These are phyloP conservation scores for Elegia similella DNA, from an alignment of 2,888 invertebrate species.

Conservation along the genomic window DNA sequence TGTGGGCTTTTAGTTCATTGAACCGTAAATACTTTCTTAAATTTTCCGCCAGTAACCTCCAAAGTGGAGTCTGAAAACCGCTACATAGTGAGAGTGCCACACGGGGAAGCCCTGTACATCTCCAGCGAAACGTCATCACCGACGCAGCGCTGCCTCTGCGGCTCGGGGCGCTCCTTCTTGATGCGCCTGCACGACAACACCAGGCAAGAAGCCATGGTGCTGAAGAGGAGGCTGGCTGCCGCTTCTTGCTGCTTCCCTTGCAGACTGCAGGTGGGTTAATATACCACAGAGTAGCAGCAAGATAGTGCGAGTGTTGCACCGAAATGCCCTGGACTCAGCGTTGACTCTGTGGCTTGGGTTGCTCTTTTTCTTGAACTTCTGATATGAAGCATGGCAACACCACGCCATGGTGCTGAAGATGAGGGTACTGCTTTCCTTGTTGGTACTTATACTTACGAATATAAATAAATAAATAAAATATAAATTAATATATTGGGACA, in stretches of 20 bases:
- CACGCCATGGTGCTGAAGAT: no score
- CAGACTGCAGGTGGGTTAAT: conserved; percentile 82
- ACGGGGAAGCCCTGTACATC: conserved; percentile 88
- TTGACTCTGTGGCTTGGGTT: no score
- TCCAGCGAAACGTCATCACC: conserved; percentile 85
- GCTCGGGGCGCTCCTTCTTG: conserved; percentile 86
- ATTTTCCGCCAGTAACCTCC: conserved; percentile 75
- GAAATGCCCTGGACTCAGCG: no score
- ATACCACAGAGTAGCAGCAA: no score
- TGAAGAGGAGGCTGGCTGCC: conserved; percentile 86
- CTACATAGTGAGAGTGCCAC: conserved; percentile 86
- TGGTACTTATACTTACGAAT: no score
- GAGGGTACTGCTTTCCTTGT: no score
- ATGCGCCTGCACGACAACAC: conserved; percentile 91
- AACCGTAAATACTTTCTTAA: background rate
- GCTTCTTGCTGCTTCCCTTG: conserved; percentile 87
- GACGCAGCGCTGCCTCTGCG: conserved; percentile 86
- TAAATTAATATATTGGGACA: no score
- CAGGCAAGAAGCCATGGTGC: conserved; percentile 90
- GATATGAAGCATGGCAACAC: no score
- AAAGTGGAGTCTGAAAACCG: conserved; percentile 86
- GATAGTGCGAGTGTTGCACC: no score
- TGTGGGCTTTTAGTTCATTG: no score
- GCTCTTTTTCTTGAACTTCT: no score
- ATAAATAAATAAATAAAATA: no score